phyloP scores from a whole-genome alignment of 2,797 vertebrate genomes.

The Phoebastria nigripes region DNA sequence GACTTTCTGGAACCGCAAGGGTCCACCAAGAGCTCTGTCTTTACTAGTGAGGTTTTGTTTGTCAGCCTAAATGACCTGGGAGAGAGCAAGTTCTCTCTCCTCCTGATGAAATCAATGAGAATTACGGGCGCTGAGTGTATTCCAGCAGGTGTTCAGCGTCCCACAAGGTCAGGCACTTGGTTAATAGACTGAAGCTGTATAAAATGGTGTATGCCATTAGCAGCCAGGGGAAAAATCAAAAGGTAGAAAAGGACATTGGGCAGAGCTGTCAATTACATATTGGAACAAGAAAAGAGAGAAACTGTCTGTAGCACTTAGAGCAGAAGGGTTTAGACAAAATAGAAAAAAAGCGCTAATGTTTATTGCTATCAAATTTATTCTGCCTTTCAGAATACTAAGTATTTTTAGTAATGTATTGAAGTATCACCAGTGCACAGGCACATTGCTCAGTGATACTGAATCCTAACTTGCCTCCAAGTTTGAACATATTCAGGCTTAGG shows the following conservation, averaged over 20 bases:
- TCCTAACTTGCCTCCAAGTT: background rate
- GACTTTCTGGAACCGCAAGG: background rate
- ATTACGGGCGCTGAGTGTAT: background rate
- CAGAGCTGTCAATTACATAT: constrained; percentile 35
- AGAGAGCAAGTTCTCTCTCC: constrained; percentile 25
- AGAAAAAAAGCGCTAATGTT: background rate
- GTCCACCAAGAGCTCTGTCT: background rate
- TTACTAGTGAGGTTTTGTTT: background rate
- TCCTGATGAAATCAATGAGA: constrained; percentile 53
- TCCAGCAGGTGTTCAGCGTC: constrained; percentile 47
- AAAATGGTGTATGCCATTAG: constrained; percentile 49
- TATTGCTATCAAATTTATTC: background rate
- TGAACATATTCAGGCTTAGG: background rate
- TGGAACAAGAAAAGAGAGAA: constrained; percentile 38
- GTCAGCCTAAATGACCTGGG: background rate
- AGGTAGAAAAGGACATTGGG: constrained; percentile 1
- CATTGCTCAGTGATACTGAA: background rate
- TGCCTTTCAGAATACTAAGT: background rate
- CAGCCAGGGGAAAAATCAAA: constrained; percentile 42
- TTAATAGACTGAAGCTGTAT: constrained; percentile 54
- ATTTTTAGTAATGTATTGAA: background rate
- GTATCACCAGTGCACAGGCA: background rate
- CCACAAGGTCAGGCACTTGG: constrained; percentile 43
- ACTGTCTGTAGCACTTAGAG: background rate
- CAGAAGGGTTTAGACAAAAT: constrained; percentile 1